Conservation (phyloP, 2,797 vertebrate genomes). For the Halcyon smyrnensis region DNA sequence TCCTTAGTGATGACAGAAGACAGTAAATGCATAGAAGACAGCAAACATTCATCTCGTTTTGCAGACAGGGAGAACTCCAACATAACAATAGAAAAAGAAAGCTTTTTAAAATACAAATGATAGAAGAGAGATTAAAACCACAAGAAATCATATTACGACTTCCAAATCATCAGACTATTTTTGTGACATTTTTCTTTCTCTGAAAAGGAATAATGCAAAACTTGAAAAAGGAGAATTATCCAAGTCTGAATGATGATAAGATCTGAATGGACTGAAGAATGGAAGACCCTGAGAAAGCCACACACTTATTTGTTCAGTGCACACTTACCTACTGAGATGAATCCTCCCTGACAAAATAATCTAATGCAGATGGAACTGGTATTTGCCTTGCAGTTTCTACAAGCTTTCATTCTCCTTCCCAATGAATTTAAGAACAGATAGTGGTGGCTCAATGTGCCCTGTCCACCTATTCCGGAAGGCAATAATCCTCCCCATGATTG, state of each 20-base stretch:
- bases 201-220: background rate
- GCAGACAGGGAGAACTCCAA: background rate
- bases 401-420: background rate
- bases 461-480: background rate
- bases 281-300: background rate
- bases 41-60: background rate
- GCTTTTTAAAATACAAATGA: background rate
- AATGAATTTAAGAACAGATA: background rate
- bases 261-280: background rate
- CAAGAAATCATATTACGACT: background rate
- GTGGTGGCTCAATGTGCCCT: background rate
- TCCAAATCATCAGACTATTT: background rate
- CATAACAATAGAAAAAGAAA: background rate
- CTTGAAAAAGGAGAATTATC: background rate
- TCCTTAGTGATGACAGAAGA: background rate
- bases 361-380: background rate
- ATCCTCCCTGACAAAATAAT: background rate
- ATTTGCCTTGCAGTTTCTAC: background rate
- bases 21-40: background rate
- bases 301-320: background rate
- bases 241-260: background rate
- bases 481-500: background rate
- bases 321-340: background rate
- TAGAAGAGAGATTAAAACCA: background rate
- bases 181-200: background rate